Evolutionary conservation across 2,113 vertebrate species (phyloP), one percentile per base, ranked within the genome.

Genomic region (Papio anubis): DNA sequence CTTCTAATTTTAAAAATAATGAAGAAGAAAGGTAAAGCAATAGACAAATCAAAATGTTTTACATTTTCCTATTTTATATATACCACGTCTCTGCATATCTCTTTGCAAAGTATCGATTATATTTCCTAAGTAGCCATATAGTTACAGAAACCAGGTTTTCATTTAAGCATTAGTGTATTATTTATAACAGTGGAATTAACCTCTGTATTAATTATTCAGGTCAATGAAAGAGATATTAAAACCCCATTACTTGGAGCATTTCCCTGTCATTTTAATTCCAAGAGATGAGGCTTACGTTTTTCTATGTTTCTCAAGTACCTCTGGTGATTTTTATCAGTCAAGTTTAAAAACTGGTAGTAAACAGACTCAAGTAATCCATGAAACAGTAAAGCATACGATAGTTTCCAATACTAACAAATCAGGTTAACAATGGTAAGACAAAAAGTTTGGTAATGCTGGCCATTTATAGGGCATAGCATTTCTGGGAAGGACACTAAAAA

Each of bases 151-250:
- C 3, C 32, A 88, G 64, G 27, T 88, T 92, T 96, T 92, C 78
- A 89, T 38, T 92, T 78, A 82, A 76, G 68, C 18, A 82, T 83
- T 30, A 83, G 10, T 43, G 3, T 83, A 76, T 81, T 94, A 86
- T 38, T 61, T 73, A 17, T 64, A 92, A 87, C 3, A 66, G 55
- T n/a, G 6, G 43, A 57, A 75, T 38, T 76, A 94, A 82, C 12
- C 38, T 90, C 9, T 75, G 12, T 80, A 38, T 55, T 70, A 25
- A 50, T 66, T 75, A 79, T 43, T 79, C 45, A 96, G 48, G 25
- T 90, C 68, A 92, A 48, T 61, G 79, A 89, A 92, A 40, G 75
- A 90, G 75, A 83, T 82, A 85, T 89, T 89, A 76, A 96, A 85
- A 81, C 21, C 13, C 21, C 18, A 61, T 72, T 61, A 81, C 32